phyloP scores from a whole-genome alignment of 2,113 vertebrate species.

The Ptychochromis oligacanthus region DNA sequence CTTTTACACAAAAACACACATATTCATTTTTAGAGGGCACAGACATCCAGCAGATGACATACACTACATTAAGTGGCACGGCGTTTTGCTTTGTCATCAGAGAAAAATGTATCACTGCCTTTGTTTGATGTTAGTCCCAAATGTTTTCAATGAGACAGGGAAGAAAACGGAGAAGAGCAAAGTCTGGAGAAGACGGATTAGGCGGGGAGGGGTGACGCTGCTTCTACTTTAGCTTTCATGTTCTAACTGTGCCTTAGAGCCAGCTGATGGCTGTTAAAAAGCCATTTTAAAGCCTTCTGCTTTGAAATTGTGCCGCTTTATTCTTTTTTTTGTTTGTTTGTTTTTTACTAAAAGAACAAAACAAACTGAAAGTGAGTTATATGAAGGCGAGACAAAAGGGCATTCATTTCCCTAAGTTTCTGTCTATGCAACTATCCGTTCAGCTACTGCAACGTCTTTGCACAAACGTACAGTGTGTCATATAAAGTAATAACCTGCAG shows the following conservation, averaged over 20 bases:
- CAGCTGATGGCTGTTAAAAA: constrained; percentile 50
- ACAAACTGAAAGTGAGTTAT: constrained; percentile 13
- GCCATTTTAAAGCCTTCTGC: constrained; percentile 52
- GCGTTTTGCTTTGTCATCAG: constrained; percentile 33
- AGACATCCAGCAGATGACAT: constrained; percentile 42
- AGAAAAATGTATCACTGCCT: constrained; percentile 31
- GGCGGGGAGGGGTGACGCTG: constrained; percentile 28
- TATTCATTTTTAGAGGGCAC: constrained; percentile 53
- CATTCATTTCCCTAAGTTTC: constrained; percentile 57
- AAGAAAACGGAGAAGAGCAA: constrained; percentile 52
- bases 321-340: constrained; percentile 31
- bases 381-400: constrained; percentile 35
- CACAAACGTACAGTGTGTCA: constrained; percentile 52
- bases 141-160: constrained; percentile 10
- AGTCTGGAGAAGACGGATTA: constrained; percentile 26
- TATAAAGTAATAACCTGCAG: constrained; percentile 37
- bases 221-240: constrained; percentile 64
- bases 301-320: constrained; percentile 50
- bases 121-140: constrained; percentile 26
- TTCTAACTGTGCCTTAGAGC: constrained; percentile 75
- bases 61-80: constrained; percentile 50
- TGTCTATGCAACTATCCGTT: constrained; percentile 71
- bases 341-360: constrained; percentile 58
- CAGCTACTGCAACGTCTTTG: constrained; percentile 55
- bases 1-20: constrained; percentile 44